Evolutionary conservation across 2,888 invertebrate genomes (phyloP).

Genomic region (Drosophila nr. perissopoda): DNA sequence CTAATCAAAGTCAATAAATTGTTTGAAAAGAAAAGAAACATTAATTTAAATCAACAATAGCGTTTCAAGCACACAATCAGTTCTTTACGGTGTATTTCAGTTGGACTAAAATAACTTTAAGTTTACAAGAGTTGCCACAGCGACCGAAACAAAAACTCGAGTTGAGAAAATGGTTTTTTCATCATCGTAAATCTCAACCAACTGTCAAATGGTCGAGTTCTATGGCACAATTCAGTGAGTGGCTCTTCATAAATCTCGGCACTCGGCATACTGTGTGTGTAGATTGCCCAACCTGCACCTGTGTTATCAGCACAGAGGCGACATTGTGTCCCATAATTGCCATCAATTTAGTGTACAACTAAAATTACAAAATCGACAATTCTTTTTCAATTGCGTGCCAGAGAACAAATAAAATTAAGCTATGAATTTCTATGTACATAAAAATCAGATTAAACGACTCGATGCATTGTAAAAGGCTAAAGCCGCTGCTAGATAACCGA

Average conservation of each 20-base stretch:
- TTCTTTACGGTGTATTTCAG: background rate
- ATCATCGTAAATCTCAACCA: constrained; percentile 79
- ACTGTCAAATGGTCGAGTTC: constrained; percentile 64
- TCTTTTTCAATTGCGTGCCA: constrained; percentile 15
- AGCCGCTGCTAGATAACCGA: constrained; percentile 46
- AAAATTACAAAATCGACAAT: constrained; percentile 73
- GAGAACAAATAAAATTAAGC: constrained; percentile 12
- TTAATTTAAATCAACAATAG: background rate
- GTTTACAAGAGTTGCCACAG: constrained; percentile 20
- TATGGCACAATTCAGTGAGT: constrained; percentile 77
- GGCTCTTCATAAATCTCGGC: constrained; percentile 75
- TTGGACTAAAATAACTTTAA: background rate
- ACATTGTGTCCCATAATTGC: constrained; percentile 58
- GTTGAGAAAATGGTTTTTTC: constrained; percentile 2
- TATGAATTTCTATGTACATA: constrained; percentile 36
- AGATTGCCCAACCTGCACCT: constrained; percentile 37
- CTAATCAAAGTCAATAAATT: background rate
- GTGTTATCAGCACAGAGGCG: constrained; percentile 37
- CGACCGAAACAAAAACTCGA: background rate
- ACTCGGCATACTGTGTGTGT: background rate
- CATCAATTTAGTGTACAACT: constrained; percentile 70
- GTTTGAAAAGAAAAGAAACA: background rate
- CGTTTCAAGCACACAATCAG: background rate
- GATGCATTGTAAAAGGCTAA: constrained; percentile 42
- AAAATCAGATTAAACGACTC: constrained; percentile 69